Percentiles rank a stretch among this genome's conserved stretches.
Evolutionary conservation across 2,888 invertebrate genomes (phyloP).

Genomic region (Hyposoter didymator): DNA sequence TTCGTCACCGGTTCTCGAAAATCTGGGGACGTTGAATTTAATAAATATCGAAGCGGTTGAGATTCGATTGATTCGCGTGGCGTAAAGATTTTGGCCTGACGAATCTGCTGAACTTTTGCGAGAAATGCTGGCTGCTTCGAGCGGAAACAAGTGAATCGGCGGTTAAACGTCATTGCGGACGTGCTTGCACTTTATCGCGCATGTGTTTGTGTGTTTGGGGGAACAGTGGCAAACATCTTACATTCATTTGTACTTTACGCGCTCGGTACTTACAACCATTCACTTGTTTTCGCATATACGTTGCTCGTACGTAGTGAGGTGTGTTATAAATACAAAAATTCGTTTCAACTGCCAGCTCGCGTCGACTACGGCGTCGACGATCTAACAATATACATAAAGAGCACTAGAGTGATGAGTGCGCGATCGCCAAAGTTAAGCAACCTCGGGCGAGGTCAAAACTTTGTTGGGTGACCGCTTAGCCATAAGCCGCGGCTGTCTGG

Average conservation of each 20-base stretch:
- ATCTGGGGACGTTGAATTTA: neutral
- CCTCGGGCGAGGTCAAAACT: neutral
- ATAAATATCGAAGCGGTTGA: neutral
- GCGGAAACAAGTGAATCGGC: conserved; percentile 7
- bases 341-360: conserved; percentile 35
- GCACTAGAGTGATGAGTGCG: neutral
- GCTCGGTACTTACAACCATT: conserved; percentile 38
- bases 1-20: neutral
- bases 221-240: neutral
- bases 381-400: conserved; percentile 39
- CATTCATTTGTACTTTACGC: conserved; percentile 2
- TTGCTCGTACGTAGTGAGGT: conserved; percentile 1
- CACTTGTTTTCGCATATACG: conserved; percentile 37
- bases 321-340: conserved; percentile 59
- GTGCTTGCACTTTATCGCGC: neutral
- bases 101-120: conserved; percentile 42
- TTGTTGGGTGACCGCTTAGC: neutral
- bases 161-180: neutral
- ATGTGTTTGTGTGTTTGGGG: neutral
- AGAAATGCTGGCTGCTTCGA: conserved; percentile 34
- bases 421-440: neutral
- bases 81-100: neutral
- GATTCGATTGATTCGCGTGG: conserved; percentile 30
- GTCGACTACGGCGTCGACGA: conserved; percentile 6
- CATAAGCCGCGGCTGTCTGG: no score